Evolutionary conservation across 2,797 vertebrate species (phyloP).

Genomic region (Sebastes wilsoni): DNA sequence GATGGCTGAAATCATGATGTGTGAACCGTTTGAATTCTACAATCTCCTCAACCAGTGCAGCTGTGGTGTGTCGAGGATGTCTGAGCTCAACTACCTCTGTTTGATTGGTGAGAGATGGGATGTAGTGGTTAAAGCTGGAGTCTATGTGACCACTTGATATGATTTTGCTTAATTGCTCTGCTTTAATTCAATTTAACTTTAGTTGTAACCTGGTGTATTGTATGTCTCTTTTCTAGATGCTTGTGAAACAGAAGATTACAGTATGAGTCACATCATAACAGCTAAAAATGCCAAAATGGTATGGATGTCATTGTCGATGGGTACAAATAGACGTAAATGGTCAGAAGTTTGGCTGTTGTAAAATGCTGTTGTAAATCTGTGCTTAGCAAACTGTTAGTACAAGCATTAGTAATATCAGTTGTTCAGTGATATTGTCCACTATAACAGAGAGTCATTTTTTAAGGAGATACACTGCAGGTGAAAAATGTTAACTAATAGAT

Average conservation of each 20-base stretch:
- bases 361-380: neutral
- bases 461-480: too few species aligned
- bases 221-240: constrained; percentile 81
- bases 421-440: too few species aligned
- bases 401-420: too few species aligned
- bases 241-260: constrained; percentile 83
- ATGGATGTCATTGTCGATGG: constrained; percentile 1
- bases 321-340: too few species aligned
- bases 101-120: constrained; percentile 85
- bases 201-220: neutral
- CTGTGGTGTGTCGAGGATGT: constrained; percentile 72
- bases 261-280: constrained; percentile 86
- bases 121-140: neutral
- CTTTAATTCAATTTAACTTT: neutral
- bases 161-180: neutral
- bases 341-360: neutral
- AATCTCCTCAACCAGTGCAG: constrained; percentile 87
- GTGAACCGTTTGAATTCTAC: constrained; percentile 84
- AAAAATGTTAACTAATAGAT: too few species aligned
- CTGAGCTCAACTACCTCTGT: constrained; percentile 87
- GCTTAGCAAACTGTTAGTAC: neutral
- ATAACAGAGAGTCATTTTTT: too few species aligned
- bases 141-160: neutral
- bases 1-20: constrained; percentile 81
- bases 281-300: constrained; percentile 84